These are phyloP conservation scores for Ctenopoma kingsleyae DNA, from an alignment of 2,797 vertebrate species.

Conservation along the genomic window DNA sequence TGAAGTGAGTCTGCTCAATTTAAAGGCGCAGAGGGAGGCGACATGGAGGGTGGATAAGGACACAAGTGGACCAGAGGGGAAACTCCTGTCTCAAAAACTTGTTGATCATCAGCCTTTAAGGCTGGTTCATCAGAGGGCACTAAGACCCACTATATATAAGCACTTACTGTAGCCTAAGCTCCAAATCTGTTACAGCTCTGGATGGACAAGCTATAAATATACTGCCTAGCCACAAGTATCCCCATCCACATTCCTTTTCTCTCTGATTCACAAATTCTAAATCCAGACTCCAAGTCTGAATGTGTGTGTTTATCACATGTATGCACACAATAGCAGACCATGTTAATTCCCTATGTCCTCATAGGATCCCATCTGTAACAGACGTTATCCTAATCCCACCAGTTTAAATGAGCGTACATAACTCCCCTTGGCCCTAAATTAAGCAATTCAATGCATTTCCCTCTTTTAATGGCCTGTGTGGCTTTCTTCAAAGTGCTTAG, in stretches of 20 bases:
- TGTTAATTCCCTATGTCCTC: slow-evolving; percentile 51
- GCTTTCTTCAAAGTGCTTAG: slow-evolving; percentile 56
- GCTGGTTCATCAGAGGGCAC: slow-evolving; percentile 56
- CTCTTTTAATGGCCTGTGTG: slow-evolving; percentile 30
- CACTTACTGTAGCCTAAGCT: slow-evolving; percentile 72
- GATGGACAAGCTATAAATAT: slow-evolving; percentile 76
- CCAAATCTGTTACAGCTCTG: slow-evolving; percentile 73
- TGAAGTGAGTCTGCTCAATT: slow-evolving; percentile 40
- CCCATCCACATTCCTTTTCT: slow-evolving; percentile 47
- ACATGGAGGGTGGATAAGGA: slow-evolving; percentile 40
- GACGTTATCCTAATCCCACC: slow-evolving; percentile 57
- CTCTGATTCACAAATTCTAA: slow-evolving; percentile 66
- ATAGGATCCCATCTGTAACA: slow-evolving; percentile 37
- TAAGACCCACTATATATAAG: slow-evolving; percentile 76
- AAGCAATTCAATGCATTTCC: slow-evolving; percentile 44
- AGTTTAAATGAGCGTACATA: slow-evolving; percentile 49
- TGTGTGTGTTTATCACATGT: slow-evolving; percentile 27
- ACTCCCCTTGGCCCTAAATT: slow-evolving; percentile 38
- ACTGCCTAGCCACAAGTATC: slow-evolving; percentile 50
- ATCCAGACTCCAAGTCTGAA: slow-evolving; percentile 37
- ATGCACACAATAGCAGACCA: slow-evolving; percentile 30
- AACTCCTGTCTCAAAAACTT: slow-evolving; percentile 45
- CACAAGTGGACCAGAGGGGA: slow-evolving; percentile 27
- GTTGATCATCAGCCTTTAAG: slow-evolving; percentile 65
- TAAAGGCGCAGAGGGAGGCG: slow-evolving; percentile 31